Conservation (phyloP, 2,797 vertebrate species). For the Muscicapa comitata region DNA sequence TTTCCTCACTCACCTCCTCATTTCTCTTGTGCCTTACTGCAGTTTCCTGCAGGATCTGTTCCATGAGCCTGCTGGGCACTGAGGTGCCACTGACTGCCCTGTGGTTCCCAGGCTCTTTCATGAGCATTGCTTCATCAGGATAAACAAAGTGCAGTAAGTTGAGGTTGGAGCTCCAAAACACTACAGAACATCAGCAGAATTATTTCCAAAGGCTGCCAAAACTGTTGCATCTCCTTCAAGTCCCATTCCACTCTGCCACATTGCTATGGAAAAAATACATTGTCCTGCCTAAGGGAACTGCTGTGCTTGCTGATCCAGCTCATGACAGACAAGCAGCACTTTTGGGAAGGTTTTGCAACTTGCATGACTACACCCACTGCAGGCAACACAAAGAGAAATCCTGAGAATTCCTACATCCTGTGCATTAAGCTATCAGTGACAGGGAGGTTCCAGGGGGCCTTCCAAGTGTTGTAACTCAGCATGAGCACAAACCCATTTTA, state of each 20-base stretch:
- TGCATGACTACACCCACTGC: background rate
- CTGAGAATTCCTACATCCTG: background rate
- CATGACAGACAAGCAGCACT: background rate
- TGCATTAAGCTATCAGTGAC: background rate
- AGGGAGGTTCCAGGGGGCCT: background rate
- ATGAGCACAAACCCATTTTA: background rate
- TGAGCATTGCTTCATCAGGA: background rate
- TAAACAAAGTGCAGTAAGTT: background rate
- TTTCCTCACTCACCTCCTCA: background rate
- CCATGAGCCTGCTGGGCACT: background rate
- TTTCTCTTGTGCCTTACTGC: background rate
- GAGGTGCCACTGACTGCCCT: background rate
- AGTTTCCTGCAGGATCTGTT: background rate
- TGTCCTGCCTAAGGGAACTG: background rate
- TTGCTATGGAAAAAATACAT: accelerated
- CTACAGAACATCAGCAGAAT: accelerated
- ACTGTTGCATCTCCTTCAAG: background rate
- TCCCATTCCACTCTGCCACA: background rate
- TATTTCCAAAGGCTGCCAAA: background rate
- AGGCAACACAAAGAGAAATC: background rate
- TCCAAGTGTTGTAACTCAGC: accelerated
- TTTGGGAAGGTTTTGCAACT: background rate
- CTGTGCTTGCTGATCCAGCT: background rate
- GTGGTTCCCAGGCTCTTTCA: background rate
- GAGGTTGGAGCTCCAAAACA: background rate